These are phyloP conservation scores for Whitmania pigra DNA, from an alignment of 1,140 invertebrate species.

Conservation along the genomic window DNA sequence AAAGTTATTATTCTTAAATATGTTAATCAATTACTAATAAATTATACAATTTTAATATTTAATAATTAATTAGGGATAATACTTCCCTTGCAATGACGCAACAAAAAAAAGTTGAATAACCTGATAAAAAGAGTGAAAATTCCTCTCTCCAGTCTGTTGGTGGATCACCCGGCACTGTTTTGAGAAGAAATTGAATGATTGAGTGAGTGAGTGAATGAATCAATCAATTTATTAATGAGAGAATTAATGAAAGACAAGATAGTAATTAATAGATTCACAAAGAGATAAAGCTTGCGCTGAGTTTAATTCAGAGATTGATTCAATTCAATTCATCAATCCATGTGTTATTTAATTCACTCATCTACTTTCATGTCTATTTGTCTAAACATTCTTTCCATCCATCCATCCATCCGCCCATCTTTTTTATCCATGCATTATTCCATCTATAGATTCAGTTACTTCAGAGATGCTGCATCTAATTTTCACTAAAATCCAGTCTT, in stretches of 20 bases:
- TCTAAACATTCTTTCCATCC: not conserved
- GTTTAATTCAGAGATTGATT: not conserved
- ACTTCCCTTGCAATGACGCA: too few species aligned
- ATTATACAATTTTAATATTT: too few species aligned
- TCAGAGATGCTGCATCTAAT: too few species aligned
- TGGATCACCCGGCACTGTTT: constrained; percentile 68
- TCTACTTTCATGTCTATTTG: not conserved
- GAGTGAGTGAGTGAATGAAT: not conserved
- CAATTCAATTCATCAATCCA: not conserved
- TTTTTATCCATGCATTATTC: too few species aligned
- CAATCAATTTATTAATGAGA: not conserved
- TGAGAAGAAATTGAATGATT: not conserved
- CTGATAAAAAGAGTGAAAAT: constrained; percentile 97
- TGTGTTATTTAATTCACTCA: not conserved
- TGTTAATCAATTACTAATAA: too few species aligned
- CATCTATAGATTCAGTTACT: too few species aligned
- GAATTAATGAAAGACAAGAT: not conserved
- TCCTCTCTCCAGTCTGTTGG: constrained; percentile 82
- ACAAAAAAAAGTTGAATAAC: constrained; percentile 40
- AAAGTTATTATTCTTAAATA: too few species aligned
- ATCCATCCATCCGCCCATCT: not conserved
- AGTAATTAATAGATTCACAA: not conserved
- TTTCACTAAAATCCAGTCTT: too few species aligned
- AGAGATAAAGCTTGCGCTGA: too few species aligned
- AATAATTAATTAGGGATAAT: too few species aligned